Percentiles rank a stretch among this genome's conserved stretches.
phyloP scores from a whole-genome alignment of 2,113 vertebrate genomes.

The Oncorhynchus tshawytscha region DNA sequence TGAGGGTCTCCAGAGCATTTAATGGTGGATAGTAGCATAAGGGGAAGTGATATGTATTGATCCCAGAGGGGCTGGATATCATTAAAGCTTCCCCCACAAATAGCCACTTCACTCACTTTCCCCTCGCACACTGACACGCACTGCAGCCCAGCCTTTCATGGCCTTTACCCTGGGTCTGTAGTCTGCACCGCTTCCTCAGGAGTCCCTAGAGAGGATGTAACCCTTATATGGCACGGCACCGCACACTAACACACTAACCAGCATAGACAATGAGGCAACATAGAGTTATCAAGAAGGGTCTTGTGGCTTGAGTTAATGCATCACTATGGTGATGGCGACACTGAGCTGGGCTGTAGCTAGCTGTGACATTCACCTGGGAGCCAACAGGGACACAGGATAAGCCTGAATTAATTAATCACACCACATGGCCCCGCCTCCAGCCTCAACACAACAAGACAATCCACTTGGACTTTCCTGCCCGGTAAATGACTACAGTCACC shows the following conservation, averaged over 20 bases:
- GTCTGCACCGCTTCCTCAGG: constrained; percentile 17
- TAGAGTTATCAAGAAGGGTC: background rate
- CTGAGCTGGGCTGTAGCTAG: background rate
- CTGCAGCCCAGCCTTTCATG: constrained; percentile 14
- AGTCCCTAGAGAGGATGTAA: constrained; percentile 14
- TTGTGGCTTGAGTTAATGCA: background rate
- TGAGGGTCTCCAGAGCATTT: constrained; percentile 44
- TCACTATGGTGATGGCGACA: constrained; percentile 6
- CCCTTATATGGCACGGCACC: background rate
- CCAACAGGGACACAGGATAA: background rate
- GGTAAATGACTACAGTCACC: background rate
- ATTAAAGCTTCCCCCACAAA: constrained; percentile 42
- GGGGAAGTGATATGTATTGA: constrained; percentile 50
- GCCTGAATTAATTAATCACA: background rate
- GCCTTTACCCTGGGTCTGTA: constrained; percentile 2
- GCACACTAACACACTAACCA: background rate
- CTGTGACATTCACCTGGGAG: background rate
- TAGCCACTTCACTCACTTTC: constrained; percentile 22
- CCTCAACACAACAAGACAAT: background rate
- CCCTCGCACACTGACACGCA: constrained; percentile 10
- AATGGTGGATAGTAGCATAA: constrained; percentile 45
- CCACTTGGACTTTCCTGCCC: background rate
- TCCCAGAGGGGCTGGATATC: constrained; percentile 45
- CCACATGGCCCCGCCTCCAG: too few relatives aligned
- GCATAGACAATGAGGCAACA: background rate